Percentiles rank a stretch among this genome's conserved stretches.
phyloP scores from a whole-genome alignment of 2,888 invertebrate genomes.

The Buathra laborator region DNA sequence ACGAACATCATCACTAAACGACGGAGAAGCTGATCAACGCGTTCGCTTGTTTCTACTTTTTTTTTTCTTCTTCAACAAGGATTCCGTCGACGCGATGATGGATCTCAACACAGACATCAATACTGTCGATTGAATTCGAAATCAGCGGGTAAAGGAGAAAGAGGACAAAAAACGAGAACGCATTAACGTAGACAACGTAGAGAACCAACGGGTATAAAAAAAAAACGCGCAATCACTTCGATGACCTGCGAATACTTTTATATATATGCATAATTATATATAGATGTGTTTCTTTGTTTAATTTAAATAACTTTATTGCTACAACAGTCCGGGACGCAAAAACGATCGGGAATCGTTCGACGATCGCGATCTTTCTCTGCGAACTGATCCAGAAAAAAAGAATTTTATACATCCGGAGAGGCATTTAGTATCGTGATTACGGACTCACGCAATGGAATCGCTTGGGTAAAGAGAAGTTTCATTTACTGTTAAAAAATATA shows the following conservation, averaged over 20 bases:
- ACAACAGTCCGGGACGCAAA: conserved; percentile 13
- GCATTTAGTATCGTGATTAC: conserved; percentile 41
- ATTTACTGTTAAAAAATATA: neutral
- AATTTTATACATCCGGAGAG: conserved; percentile 27
- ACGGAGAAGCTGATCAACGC: neutral
- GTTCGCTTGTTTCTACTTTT: conserved; percentile 33
- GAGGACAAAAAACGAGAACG: conserved; percentile 11
- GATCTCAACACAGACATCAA: conserved; percentile 59
- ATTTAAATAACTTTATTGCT: conserved; percentile 54
- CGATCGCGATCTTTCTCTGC: conserved; percentile 30
- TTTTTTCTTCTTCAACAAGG: conserved; percentile 73
- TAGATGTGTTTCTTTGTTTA: conserved; percentile 45
- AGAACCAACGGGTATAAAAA: conserved; percentile 60
- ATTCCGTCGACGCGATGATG: conserved; percentile 34
- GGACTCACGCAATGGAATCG: conserved; percentile 23
- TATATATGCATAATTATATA: conserved; percentile 54
- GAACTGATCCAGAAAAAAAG: conserved; percentile 20
- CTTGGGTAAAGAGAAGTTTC: neutral
- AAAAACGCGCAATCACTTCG: conserved; percentile 70
- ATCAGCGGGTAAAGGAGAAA: conserved; percentile 23
- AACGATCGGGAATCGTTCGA: conserved; percentile 18
- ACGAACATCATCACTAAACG: conserved; percentile 62
- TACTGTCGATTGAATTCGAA: conserved; percentile 37
- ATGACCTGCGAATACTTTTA: conserved; percentile 69
- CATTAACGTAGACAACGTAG: conserved; percentile 37